Evolutionary conservation across 2,888 invertebrate genomes (phyloP).

Genomic region (Clusia tigrina): DNA sequence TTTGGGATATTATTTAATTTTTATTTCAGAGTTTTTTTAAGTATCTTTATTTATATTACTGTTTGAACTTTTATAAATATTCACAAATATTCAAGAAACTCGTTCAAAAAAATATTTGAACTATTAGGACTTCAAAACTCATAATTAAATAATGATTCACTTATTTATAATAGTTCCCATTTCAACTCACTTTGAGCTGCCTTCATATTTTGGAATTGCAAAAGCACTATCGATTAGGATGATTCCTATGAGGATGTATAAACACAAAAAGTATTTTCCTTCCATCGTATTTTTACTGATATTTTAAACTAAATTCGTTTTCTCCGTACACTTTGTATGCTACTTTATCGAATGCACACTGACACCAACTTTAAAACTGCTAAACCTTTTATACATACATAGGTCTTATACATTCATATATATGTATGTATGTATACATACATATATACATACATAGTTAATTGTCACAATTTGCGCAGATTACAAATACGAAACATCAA

Average conservation of each 20-base stretch:
- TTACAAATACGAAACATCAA: slow-evolving; percentile 36
- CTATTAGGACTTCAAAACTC: no score
- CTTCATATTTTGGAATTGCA: slow-evolving; percentile 48
- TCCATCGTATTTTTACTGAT: slow-evolving; percentile 35
- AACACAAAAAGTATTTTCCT: slow-evolving; percentile 26
- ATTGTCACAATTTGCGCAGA: slow-evolving; percentile 48
- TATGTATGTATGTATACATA: slow-evolving; percentile 19
- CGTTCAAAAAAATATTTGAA: no score
- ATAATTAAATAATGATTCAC: no score
- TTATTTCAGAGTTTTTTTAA: no score
- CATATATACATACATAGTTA: slow-evolving; percentile 34
- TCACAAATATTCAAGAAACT: no score
- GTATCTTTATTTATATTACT: no score
- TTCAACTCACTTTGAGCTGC: slow-evolving; percentile 44
- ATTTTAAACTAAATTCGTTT: background rate
- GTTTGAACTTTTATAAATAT: no score
- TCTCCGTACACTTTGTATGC: background rate
- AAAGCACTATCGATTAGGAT: slow-evolving; percentile 33
- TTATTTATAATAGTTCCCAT: no score
- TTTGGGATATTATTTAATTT: no score
- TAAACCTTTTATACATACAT: slow-evolving; percentile 22
- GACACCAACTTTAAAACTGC: slow-evolving; percentile 30
- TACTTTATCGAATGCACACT: slow-evolving; percentile 37
- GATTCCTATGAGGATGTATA: slow-evolving; percentile 30
- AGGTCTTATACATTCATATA: background rate